These are phyloP conservation scores for Sinocyclocheilus anshuiensis DNA, from an alignment of 2,113 vertebrate genomes.

Conservation along the genomic window DNA sequence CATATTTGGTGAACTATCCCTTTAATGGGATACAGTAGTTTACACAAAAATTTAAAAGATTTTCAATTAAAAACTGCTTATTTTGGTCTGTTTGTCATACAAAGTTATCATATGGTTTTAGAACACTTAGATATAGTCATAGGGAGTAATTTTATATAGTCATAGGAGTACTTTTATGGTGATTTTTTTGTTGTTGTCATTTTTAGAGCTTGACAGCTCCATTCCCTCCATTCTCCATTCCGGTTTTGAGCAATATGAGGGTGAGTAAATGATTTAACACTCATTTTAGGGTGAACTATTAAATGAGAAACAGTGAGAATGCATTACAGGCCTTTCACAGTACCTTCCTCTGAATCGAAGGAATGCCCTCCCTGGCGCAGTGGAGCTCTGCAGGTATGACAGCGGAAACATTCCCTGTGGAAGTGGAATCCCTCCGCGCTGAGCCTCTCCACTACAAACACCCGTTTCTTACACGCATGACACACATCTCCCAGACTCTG, in stretches of 20 bases:
- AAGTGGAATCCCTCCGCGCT: constrained; percentile 93
- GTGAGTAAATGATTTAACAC: background rate
- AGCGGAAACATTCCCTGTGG: constrained; percentile 95
- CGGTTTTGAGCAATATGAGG: background rate
- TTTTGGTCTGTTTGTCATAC: background rate
- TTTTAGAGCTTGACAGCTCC: background rate
- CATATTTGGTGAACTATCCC: no score
- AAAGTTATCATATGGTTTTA: background rate
- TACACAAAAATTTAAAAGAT: background rate
- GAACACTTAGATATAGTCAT: background rate
- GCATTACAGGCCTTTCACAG: background rate
- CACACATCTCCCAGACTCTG: constrained; percentile 84
- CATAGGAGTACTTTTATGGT: background rate
- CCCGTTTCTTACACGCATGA: constrained; percentile 87
- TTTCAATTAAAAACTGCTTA: background rate
- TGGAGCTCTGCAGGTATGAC: constrained; percentile 81
- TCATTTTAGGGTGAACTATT: background rate
- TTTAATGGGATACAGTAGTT: background rate
- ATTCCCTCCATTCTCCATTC: background rate
- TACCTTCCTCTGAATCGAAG: constrained; percentile 89
- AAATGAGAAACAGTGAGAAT: background rate
- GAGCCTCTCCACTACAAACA: constrained; percentile 92
- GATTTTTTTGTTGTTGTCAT: no score
- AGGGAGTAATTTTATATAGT: no score
- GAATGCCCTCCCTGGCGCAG: constrained; percentile 85